Base-by-base conservation (phyloP, 2,888 invertebrate species). In the Bursaphelenchus okinawaensis region DNA sequence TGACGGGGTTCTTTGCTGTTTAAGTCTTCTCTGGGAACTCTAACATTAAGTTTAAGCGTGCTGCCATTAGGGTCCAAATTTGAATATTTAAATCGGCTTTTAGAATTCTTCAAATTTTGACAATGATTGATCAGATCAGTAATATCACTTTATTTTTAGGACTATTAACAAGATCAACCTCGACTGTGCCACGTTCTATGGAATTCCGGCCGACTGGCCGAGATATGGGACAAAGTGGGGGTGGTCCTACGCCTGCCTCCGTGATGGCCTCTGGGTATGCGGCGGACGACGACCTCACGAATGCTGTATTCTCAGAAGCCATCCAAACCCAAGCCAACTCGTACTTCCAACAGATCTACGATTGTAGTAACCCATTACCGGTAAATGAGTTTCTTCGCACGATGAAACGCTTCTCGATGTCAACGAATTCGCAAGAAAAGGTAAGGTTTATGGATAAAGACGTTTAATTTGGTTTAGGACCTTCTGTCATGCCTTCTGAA, bases 301-400 rank as follows among this genome's bases (percentile, higher is more conserved):
- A 31, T 51, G 69, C 65, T 12, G 52, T 59, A 22, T 70, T 70
- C 58, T 63, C 69, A 2, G 76, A 77, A 19, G 96, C 96, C 82
- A 91, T 96, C 52, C 98, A 99, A 84, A 95, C 96, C 83, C 96
- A 98, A 86, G 98, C 96, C 0, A 98, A 98, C 83, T 90, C 92
- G 61, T 98, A 96, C 83, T 98, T 98, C 84, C 95, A 98, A 85
- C 88, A 67, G 65, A 67, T 70, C 19, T 75, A 74, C 57, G 67
- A 66, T 23, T 59, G 60, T 1, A 60, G 65, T 24, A 65, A 26
- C 7, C 60, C 60, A 9, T 50, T 59, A 9, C 52, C 12, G 0
- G 94, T 95, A 66, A 93, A 94, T 79, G 94, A 95, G 83, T 93
- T 98, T 0, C 86, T 98, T 2, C 92, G 93, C 58, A 92, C 95